phyloP scores from a whole-genome alignment of 2,113 vertebrate species.

The Grus americana region DNA sequence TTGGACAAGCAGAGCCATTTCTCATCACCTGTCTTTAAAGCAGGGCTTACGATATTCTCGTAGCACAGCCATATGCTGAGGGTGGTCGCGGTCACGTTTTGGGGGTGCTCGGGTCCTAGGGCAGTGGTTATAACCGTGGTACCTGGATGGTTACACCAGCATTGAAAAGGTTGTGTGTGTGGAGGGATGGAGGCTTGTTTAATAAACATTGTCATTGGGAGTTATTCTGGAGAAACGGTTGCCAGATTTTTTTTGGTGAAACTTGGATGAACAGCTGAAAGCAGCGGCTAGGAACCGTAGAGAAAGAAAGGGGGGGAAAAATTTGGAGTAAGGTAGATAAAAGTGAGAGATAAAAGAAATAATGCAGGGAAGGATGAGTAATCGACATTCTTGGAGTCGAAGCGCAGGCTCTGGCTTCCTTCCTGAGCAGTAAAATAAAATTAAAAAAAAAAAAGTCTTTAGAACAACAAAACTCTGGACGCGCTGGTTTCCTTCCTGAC shows the following conservation, averaged over 20 bases:
- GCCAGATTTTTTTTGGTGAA: not conserved
- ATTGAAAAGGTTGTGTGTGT: not conserved
- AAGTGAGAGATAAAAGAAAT: constrained; percentile 70
- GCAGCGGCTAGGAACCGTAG: not conserved
- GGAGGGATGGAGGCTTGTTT: not conserved
- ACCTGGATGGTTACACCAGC: not conserved
- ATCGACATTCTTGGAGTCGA: constrained; percentile 78
- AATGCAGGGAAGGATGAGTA: constrained; percentile 74
- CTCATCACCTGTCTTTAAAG: not conserved
- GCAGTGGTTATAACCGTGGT: not conserved
- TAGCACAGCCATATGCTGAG: not conserved
- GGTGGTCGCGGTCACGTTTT: not conserved
- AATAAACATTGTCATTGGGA: not conserved
- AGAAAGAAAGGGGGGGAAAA: not conserved
- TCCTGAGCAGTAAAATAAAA: constrained; percentile 87
- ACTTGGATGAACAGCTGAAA: not conserved
- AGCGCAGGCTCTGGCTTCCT: constrained; percentile 87
- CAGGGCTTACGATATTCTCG: not conserved
- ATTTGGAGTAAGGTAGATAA: constrained; percentile 66
- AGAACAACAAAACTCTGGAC: constrained; percentile 84
- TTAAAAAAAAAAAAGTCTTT: constrained; percentile 84
- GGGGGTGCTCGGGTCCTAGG: not conserved
- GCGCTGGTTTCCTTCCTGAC: constrained; percentile 87
- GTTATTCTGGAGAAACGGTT: not conserved
- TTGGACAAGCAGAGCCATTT: not conserved